Percentiles rank a stretch among this genome's conserved stretches.
These are phyloP conservation scores for Cherax quadricarinatus DNA, from an alignment of 1,140 invertebrate genomes.

Conservation along the genomic window DNA sequence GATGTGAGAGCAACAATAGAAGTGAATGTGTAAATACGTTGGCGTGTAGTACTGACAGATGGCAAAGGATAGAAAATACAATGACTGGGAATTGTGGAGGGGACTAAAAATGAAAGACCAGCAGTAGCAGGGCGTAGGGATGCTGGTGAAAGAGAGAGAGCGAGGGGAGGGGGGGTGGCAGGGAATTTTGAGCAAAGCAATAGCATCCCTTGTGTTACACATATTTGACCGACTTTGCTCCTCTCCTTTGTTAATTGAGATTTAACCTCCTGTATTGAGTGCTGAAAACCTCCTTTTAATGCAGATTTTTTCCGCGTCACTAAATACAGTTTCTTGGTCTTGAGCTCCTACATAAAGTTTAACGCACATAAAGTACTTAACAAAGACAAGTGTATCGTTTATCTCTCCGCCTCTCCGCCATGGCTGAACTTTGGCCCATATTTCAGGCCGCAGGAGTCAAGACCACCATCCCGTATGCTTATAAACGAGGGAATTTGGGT, in stretches of 20 bases:
- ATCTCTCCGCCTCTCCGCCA: background rate
- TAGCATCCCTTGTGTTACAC: background rate
- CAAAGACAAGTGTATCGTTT: background rate
- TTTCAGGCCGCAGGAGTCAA: background rate
- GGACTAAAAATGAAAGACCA: background rate
- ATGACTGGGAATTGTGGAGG: too few species aligned
- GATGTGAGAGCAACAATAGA: too few species aligned
- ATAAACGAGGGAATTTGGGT: background rate
- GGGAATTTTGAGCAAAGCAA: background rate
- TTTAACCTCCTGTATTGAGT: background rate
- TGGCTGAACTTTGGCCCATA: background rate
- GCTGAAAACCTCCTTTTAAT: background rate
- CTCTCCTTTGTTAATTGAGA: background rate
- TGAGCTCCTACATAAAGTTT: background rate
- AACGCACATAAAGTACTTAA: background rate
- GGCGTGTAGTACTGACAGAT: too few species aligned
- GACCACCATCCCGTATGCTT: slow-evolving; percentile 1
- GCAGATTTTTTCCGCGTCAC: background rate
- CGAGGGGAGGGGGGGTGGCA: background rate
- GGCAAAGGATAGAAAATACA: too few species aligned
- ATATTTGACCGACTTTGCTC: background rate
- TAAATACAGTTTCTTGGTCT: background rate
- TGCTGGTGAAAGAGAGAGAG: slow-evolving; percentile 9
- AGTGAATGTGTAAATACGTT: too few species aligned
- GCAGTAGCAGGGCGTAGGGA: background rate